Evolutionary conservation across 2,888 invertebrate genomes (phyloP).

Genomic region (Drosophila nigritarsus): DNA sequence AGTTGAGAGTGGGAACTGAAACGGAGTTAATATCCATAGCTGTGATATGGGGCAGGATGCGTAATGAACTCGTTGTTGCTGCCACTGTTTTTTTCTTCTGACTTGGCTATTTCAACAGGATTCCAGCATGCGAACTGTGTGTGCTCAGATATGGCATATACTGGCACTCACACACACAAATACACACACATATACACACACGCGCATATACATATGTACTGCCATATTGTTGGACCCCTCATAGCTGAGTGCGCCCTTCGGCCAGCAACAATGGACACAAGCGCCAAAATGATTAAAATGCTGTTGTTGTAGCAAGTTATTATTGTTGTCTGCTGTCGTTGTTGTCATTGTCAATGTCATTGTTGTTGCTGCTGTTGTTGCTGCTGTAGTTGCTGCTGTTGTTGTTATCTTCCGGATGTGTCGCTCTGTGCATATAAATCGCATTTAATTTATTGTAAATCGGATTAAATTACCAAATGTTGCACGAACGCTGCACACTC

Average conservation of each 20-base stretch:
- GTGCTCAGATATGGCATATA: conserved; percentile 35
- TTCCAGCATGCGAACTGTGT: conserved; percentile 34
- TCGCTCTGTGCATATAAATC: conserved; percentile 81
- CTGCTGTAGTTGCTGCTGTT: conserved; percentile 42
- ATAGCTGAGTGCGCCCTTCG: conserved; percentile 34
- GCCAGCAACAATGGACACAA: conserved; percentile 71
- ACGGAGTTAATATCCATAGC: conserved; percentile 4
- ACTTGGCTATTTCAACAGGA: conserved; percentile 60
- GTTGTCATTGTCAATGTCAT: conserved; percentile 41
- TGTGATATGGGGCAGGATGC: conserved; percentile 55
- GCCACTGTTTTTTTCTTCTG: conserved; percentile 15
- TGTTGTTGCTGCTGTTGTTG: conserved; percentile 46
- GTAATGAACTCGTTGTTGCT: conserved; percentile 72
- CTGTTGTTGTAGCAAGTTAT: conserved; percentile 10
- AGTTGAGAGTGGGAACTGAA: conserved; percentile 1
- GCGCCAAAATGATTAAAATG: conserved; percentile 63
- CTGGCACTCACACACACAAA: conserved; percentile 4
- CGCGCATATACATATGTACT: conserved; percentile 3
- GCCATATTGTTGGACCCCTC: conserved; percentile 59
- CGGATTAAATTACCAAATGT: conserved; percentile 83
- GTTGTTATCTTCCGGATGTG: conserved; percentile 78
- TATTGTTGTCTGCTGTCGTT: conserved; percentile 28
- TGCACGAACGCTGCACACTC: conserved; percentile 63
- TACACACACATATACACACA: conserved; percentile 7
- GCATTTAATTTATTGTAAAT: conserved; percentile 84